Evolutionary conservation across 2,113 vertebrate genomes (phyloP).

Genomic region (Deroptyus accipitrinus): DNA sequence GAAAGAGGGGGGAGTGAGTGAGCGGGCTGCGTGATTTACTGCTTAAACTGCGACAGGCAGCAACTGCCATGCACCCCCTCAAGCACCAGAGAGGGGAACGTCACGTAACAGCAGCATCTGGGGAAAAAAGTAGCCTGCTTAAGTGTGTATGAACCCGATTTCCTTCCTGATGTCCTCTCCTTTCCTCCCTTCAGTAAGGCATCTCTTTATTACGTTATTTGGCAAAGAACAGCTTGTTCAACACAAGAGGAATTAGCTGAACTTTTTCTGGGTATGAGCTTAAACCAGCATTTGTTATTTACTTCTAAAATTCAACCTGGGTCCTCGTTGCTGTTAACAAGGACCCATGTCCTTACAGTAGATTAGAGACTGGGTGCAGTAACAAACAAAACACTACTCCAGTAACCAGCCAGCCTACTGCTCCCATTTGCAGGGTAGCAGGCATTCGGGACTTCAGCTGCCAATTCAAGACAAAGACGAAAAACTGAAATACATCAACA

Average conservation of each 20-base stretch:
- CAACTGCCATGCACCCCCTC: accelerated
- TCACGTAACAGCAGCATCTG: not conserved
- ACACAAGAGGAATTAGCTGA: not conserved
- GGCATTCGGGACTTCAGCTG: not conserved
- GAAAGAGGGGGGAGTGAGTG: too few relatives aligned
- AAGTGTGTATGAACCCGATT: not conserved
- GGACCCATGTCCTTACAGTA: not conserved
- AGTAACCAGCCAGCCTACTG: not conserved
- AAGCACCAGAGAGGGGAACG: not conserved
- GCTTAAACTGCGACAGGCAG: not conserved
- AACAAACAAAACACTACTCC: not conserved
- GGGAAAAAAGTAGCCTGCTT: not conserved
- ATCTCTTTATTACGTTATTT: accelerated
- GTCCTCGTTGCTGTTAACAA: not conserved
- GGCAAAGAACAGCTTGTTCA: not conserved
- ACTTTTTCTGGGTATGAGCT: not conserved
- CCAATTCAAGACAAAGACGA: not conserved
- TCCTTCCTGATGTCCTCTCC: not conserved
- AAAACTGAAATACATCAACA: not conserved
- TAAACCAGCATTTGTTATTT: not conserved
- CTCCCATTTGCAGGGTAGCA: not conserved
- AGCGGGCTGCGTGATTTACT: too few relatives aligned
- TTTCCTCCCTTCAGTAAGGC: not conserved
- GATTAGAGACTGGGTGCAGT: not conserved
- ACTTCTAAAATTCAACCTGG: not conserved